These are phyloP conservation scores for Myripristis murdjan DNA, from an alignment of 2,797 vertebrate genomes.

Conservation along the genomic window DNA sequence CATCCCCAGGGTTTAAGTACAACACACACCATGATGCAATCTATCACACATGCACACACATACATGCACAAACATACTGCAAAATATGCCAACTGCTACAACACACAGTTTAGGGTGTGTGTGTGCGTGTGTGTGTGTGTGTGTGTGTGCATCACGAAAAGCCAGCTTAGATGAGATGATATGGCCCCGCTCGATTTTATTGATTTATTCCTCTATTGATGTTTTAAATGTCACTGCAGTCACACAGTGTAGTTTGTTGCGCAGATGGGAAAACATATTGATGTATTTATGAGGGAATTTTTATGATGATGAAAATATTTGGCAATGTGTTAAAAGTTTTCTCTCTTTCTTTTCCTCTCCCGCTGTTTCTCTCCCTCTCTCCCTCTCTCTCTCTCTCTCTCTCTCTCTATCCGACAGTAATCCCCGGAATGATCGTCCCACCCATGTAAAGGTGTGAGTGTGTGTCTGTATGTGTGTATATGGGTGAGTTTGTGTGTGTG, in stretches of 20 bases:
- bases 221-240: constrained; percentile 71
- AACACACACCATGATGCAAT: constrained; percentile 64
- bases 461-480: constrained; percentile 29
- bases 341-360: background rate
- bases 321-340: constrained; percentile 53
- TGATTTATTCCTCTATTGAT: constrained; percentile 77
- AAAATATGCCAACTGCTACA: constrained; percentile 59
- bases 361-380: constrained; percentile 31
- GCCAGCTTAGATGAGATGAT: constrained; percentile 52
- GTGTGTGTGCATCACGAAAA: constrained; percentile 28
- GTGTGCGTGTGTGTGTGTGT: no score
- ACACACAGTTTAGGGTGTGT: constrained; percentile 32
- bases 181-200: constrained; percentile 41
- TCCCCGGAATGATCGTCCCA: constrained; percentile 79
- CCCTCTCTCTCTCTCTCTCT: constrained; percentile 18
- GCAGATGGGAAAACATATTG: constrained; percentile 80
- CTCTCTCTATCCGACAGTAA: constrained; percentile 64
- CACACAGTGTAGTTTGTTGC: constrained; percentile 63
- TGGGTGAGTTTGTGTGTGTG: no score
- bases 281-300: constrained; percentile 70
- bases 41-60: constrained; percentile 14
- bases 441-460: constrained; percentile 81
- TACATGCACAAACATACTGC: constrained; percentile 32
- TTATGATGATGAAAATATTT: constrained; percentile 70
- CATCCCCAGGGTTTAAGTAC: constrained; percentile 65